Base-by-base conservation (phyloP, 2,113 vertebrate genomes). In the Istiophorus platypterus region DNA sequence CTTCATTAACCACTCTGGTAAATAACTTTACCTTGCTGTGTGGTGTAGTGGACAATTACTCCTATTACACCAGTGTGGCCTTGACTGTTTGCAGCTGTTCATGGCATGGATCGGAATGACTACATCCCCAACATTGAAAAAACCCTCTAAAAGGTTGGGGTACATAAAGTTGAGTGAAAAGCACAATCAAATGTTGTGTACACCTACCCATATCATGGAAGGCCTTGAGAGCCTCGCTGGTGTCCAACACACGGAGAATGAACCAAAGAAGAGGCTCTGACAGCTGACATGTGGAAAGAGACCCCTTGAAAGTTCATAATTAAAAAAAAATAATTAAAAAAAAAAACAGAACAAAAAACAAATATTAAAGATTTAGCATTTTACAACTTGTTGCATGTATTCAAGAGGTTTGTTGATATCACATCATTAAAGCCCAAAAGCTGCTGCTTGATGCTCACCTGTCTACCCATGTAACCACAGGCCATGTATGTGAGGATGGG, bases 401-500 rank as follows among this genome's bases (percentile, higher is more conserved):
- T 52, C 1, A 71, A 5, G 7, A 45, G 2, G 0, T 9, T 26
- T 24, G 47, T 61, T 5, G 51, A 45, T 39, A 20, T 37, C 8
- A 31, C 7, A 24, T 59, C 6, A 9, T 34, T 9, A 64, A 45
- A 69, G 47, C 2, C 2, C 5, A 63, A 14, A 63, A 7, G 31
- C 1, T 11, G 20, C 18, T 22, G 49, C 31, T 2, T 22, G 34
- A 45, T 4, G 9, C 76, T 86, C 89, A 99, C 98, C 93, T 99
- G 98, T 93, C 98, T 96, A 77, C 98, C 98, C 98, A 99, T 99
- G 92, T 99, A 99, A 0, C 98, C 98, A 92, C 98, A 99, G 73
- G 98, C 98, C 98, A 99, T 99, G 92, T 99, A 99, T 7, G 98
- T 99, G 90, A 99, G 96, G 92, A 99, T 98, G 72, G 98, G 98